Evolutionary conservation across 2,888 invertebrate genomes (phyloP).

Genomic region (Melieria omissa): DNA sequence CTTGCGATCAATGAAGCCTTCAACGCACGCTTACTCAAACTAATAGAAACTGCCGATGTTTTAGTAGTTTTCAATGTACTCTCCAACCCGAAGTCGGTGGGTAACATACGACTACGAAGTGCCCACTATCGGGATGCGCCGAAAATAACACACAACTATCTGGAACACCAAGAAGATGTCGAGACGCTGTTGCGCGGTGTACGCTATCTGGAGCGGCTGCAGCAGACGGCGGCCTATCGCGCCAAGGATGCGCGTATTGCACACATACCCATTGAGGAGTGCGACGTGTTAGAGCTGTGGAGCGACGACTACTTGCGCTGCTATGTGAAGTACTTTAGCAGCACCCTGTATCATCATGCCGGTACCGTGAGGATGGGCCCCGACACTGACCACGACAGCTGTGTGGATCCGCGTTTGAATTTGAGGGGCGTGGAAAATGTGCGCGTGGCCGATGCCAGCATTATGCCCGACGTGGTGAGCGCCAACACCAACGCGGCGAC

Average conservation of each 20-base stretch:
- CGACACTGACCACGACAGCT: slow-evolving; percentile 70
- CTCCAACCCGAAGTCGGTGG: slow-evolving; percentile 69
- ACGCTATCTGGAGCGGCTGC: slow-evolving; percentile 60
- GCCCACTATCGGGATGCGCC: slow-evolving; percentile 71
- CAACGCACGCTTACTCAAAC: slow-evolving; percentile 25
- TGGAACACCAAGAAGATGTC: slow-evolving; percentile 71
- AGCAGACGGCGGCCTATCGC: slow-evolving; percentile 65
- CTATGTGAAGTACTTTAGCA: slow-evolving; percentile 73
- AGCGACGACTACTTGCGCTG: slow-evolving; percentile 74
- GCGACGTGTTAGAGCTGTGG: slow-evolving; percentile 50
- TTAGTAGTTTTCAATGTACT: slow-evolving; percentile 65
- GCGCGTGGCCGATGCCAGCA: slow-evolving; percentile 79
- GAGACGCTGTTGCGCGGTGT: slow-evolving; percentile 69
- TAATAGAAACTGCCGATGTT: slow-evolving; percentile 50
- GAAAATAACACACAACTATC: slow-evolving; percentile 74
- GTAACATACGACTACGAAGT: slow-evolving; percentile 69
- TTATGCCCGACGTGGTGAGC: slow-evolving; percentile 81
- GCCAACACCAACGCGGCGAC: slow-evolving; percentile 87
- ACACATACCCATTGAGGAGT: slow-evolving; percentile 52
- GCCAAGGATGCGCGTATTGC: slow-evolving; percentile 55
- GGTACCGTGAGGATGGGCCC: slow-evolving; percentile 82
- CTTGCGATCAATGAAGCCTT: slow-evolving; percentile 45
- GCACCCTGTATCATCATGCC: slow-evolving; percentile 75
- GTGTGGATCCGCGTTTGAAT: slow-evolving; percentile 75
- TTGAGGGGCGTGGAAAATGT: slow-evolving; percentile 74